Percentiles rank a stretch among this genome's conserved stretches.
phyloP scores from a whole-genome alignment of 2,888 invertebrate genomes.

The Morpho achilles region DNA sequence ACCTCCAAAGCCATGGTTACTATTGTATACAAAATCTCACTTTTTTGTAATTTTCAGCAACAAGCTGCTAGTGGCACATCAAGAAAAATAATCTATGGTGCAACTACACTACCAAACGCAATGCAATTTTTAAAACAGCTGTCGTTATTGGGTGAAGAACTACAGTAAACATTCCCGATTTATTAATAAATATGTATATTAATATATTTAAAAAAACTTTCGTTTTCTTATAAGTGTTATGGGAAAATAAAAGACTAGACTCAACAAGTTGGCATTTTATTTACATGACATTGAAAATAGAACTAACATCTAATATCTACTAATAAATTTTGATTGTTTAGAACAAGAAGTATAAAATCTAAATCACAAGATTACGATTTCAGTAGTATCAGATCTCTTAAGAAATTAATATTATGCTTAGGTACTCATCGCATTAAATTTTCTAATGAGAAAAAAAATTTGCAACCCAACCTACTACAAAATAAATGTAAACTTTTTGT shows the following conservation, averaged over 20 bases:
- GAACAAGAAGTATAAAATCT: slow-evolving; percentile 80
- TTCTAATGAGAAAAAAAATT: slow-evolving; percentile 9
- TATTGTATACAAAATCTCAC: too few relatives aligned
- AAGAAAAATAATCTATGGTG: slow-evolving; percentile 95
- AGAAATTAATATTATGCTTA: not conserved
- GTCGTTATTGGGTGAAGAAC: slow-evolving; percentile 87
- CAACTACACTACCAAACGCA: slow-evolving; percentile 96
- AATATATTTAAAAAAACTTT: slow-evolving; percentile 7
- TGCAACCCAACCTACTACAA: slow-evolving; percentile 15
- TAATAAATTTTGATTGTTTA: slow-evolving; percentile 76
- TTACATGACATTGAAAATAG: slow-evolving; percentile 80
- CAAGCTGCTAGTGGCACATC: slow-evolving; percentile 81
- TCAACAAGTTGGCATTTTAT: slow-evolving; percentile 81
- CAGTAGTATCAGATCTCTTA: slow-evolving; percentile 67
- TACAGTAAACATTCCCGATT: slow-evolving; percentile 71
- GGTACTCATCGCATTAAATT: too few relatives aligned
- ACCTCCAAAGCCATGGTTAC: too few relatives aligned
- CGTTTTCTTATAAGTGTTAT: not conserved
- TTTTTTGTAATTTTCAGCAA: slow-evolving; percentile 76
- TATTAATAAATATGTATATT: slow-evolving; percentile 18
- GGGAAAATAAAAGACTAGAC: slow-evolving; percentile 53
- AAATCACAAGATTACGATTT: slow-evolving; percentile 74
- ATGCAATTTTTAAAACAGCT: slow-evolving; percentile 96
- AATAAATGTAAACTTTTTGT: slow-evolving; percentile 6
- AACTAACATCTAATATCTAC: slow-evolving; percentile 78